These are phyloP conservation scores for Solenopsis invicta DNA, from an alignment of 1,140 invertebrate genomes.

Conservation along the genomic window DNA sequence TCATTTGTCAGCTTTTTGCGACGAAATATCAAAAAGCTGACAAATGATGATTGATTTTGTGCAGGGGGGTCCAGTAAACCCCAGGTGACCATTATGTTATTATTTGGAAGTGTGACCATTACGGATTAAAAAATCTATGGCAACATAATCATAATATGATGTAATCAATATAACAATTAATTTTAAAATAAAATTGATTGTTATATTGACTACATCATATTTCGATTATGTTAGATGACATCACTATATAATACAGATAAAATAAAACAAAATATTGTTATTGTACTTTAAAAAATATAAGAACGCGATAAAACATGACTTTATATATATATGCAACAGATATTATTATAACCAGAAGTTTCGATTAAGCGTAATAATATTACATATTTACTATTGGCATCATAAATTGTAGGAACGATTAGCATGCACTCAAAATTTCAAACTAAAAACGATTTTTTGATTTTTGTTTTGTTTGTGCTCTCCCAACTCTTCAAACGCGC, in stretches of 20 bases:
- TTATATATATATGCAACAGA: conserved; percentile 20
- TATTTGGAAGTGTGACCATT: too few relatives aligned
- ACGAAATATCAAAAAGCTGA: too few relatives aligned
- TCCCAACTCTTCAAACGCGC: conserved; percentile 31
- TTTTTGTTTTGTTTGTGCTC: conserved; percentile 61
- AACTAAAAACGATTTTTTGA: conserved; percentile 63
- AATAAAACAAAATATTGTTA: conserved; percentile 25
- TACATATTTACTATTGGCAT: conserved; percentile 19
- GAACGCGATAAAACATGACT: conserved; percentile 35
- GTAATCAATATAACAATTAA: conserved; percentile 3
- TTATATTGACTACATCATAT: too few relatives aligned
- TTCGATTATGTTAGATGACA: background rate
- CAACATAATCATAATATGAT: background rate
- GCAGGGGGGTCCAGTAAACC: too few relatives aligned
- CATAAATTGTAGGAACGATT: conserved; percentile 65
- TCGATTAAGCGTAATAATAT: conserved; percentile 30
- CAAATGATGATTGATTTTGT: too few relatives aligned
- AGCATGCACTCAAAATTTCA: conserved; percentile 43
- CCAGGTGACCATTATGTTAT: too few relatives aligned
- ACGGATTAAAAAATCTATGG: background rate
- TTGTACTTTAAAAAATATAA: conserved; percentile 1
- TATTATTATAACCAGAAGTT: background rate
- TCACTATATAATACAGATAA: conserved; percentile 3
- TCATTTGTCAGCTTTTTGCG: too few relatives aligned
- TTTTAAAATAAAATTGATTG: background rate